Evolutionary conservation across 2,888 invertebrate species (phyloP), one percentile per base, ranked within the genome.

Genomic region (Drosophila helvetica): DNA sequence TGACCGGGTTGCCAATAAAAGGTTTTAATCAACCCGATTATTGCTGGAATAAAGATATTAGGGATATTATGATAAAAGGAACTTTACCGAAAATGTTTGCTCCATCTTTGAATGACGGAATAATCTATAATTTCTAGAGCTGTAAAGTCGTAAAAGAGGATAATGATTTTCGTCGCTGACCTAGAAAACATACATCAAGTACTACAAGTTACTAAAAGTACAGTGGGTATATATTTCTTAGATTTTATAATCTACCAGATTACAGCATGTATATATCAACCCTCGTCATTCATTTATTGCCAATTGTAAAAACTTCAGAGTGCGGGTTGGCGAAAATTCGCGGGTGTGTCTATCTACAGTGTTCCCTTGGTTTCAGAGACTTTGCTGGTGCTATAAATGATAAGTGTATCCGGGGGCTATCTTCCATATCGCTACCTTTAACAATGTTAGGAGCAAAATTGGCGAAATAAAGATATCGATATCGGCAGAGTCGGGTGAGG

Each of bases 391-490:
- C 43, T 15, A 65, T 50, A 45, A 55, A 55, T 33, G 66, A 66
- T 65, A 66, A 66, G 66, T 65, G 65, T 65, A 63, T 63, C 64
- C 64, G 55, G 43, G 52, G 65, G 43, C 65, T 66, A 66, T 66
- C 66, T 66, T 33, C 56, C 54, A 66, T 66, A 65, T 65, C 66
- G 66, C 66, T 66, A 56, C 70, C 61, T 64, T 58, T 64, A 56
- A 53, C 33, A 52, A 47, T 47, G 33, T 50, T 45, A 43, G 62
- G 55, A 19, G 25, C 57, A 27, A 68, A 67, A 68, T 68, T 68
- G 42, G 60, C 10, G 68, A 68, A 68, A 68, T 68, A 68, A 66
- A 66, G 66, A 66, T 66, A 66, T 66, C 50, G 48, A 66, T 65
- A 65, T 66, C 66, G 43, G 55, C 25, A 25, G 7, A n/a, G 38